phyloP scores from a whole-genome alignment of 1,140 invertebrate genomes.

The Aphelinus atriplicis region DNA sequence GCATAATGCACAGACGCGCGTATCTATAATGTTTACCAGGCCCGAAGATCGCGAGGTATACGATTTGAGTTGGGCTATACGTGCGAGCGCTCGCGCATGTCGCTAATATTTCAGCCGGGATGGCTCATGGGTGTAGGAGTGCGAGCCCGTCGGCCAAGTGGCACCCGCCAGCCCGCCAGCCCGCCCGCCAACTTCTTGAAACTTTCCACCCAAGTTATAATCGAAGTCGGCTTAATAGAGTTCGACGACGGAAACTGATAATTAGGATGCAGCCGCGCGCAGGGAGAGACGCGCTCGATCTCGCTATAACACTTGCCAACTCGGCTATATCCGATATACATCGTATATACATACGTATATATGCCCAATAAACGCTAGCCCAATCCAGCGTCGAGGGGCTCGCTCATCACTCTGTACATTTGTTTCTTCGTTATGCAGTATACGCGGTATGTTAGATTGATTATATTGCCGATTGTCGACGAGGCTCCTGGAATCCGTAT shows the following conservation, averaged over 20 bases:
- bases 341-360: too few relatives aligned
- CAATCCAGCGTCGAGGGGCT: too few relatives aligned
- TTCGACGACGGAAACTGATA: slow-evolving; percentile 52
- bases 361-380: too few relatives aligned
- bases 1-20: slow-evolving; percentile 10
- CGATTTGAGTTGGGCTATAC: slow-evolving; percentile 1
- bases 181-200: slow-evolving; percentile 44
- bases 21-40: background rate
- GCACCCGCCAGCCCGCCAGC: background rate
- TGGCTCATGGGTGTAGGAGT: background rate
- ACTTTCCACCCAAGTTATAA: slow-evolving; percentile 53
- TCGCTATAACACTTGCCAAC: too few relatives aligned
- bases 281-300: too few relatives aligned
- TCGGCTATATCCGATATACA: too few relatives aligned
- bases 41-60: background rate
- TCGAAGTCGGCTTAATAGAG: slow-evolving; percentile 56
- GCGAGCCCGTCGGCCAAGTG: slow-evolving; percentile 4
- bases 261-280: slow-evolving; percentile 45
- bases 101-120: slow-evolving; percentile 31
- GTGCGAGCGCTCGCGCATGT: slow-evolving; percentile 33
- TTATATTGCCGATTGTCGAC: too few relatives aligned
- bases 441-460: too few relatives aligned
- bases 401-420: too few relatives aligned
- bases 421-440: too few relatives aligned
- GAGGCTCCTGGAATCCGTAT: too few relatives aligned